These are phyloP conservation scores for Crossaster papposus DNA, from an alignment of 53 echinoderm and acorn worm genomes.

Conservation along the genomic window DNA sequence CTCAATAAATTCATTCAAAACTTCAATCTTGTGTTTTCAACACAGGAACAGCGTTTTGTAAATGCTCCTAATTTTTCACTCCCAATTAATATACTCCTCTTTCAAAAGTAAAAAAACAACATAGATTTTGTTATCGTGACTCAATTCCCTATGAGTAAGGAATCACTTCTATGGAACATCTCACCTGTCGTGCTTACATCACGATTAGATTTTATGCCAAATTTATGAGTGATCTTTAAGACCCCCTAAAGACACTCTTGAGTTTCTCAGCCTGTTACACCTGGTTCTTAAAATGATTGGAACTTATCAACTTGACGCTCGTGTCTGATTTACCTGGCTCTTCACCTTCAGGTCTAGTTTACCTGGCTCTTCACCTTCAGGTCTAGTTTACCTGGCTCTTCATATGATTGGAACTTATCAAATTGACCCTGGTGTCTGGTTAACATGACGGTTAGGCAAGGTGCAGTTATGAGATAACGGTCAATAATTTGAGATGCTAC, in stretches of 20 bases:
- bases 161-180: background rate
- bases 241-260: background rate
- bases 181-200: background rate
- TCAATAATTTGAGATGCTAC: background rate
- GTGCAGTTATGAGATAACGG: background rate
- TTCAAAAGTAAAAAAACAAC: too few species aligned
- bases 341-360: too few species aligned
- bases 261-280: background rate
- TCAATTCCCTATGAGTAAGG: background rate
- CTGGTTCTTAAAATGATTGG: background rate
- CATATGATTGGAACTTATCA: background rate
- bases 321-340: too few species aligned
- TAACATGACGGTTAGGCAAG: background rate
- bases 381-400: background rate
- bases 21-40: too few species aligned
- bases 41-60: too few species aligned
- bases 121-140: too few species aligned
- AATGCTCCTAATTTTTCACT: too few species aligned
- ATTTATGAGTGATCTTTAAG: background rate
- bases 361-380: too few species aligned
- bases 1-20: too few species aligned
- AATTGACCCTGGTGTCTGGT: background rate
- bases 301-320: too few species aligned
- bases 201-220: background rate
- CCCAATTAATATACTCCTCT: too few species aligned